Evolutionary conservation across 2,888 invertebrate species (phyloP).

Genomic region (Helleia helle): DNA sequence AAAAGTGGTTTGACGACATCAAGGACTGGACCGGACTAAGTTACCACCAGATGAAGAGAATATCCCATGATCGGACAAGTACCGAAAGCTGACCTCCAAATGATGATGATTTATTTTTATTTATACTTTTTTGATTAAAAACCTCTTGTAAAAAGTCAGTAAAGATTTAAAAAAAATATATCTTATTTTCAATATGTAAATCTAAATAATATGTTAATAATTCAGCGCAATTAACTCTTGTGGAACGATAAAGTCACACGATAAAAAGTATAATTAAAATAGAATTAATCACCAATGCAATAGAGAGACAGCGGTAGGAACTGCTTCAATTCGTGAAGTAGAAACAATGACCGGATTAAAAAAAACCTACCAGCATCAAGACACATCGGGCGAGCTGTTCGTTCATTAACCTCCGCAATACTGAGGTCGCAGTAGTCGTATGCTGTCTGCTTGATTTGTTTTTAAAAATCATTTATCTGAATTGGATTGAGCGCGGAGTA

Average conservation of each 20-base stretch:
- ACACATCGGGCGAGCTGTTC: constrained; percentile 20
- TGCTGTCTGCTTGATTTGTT: constrained; percentile 61
- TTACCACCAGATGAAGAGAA: too few relatives aligned
- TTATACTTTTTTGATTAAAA: too few relatives aligned
- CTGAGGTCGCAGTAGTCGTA: constrained; percentile 41
- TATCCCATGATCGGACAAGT: too few relatives aligned
- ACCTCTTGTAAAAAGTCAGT: too few relatives aligned
- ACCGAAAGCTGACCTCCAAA: too few relatives aligned
- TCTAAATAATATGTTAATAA: background rate
- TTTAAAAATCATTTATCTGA: constrained; percentile 69
- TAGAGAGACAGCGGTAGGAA: too few relatives aligned
- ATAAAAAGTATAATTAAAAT: background rate
- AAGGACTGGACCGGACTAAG: too few relatives aligned
- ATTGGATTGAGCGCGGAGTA: constrained; percentile 54
- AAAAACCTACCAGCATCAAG: constrained; percentile 4
- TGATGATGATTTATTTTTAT: too few relatives aligned
- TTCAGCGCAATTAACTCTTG: background rate
- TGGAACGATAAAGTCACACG: background rate
- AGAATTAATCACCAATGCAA: constrained; percentile 1
- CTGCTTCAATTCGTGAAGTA: background rate
- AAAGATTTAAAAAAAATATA: too few relatives aligned
- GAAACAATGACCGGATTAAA: background rate
- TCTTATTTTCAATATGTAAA: background rate
- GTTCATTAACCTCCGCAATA: constrained; percentile 55
- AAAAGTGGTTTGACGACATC: too few relatives aligned